Percentiles rank a stretch among this genome's conserved stretches.
These are phyloP conservation scores for Arenaria interpres DNA, from an alignment of 2,113 vertebrate genomes.

Conservation along the genomic window DNA sequence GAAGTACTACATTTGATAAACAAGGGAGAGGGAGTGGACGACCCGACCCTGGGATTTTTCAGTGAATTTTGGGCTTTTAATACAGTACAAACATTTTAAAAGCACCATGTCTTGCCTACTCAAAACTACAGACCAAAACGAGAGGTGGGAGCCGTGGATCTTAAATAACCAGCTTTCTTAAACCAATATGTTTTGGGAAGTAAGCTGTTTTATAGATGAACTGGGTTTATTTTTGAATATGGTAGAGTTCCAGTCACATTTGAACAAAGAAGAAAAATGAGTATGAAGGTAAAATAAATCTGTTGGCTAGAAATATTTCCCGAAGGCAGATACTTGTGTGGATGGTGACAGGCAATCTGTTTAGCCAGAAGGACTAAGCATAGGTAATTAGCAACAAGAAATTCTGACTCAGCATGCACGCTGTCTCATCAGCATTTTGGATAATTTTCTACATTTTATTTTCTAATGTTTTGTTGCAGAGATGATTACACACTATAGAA, in stretches of 20 bases:
- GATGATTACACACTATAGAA: background rate
- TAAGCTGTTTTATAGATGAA: background rate
- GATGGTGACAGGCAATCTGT: background rate
- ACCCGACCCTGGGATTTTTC: background rate
- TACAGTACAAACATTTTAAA: background rate
- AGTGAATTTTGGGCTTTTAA: background rate
- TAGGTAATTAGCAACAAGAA: background rate
- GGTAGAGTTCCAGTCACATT: background rate
- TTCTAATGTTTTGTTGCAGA: background rate
- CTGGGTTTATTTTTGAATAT: background rate
- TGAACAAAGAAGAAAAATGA: background rate
- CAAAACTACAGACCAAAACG: background rate
- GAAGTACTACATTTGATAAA: background rate
- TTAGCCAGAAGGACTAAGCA: background rate
- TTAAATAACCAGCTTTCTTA: background rate
- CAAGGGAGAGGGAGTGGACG: background rate
- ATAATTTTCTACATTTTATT: background rate
- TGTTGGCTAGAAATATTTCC: background rate
- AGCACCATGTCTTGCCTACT: no score
- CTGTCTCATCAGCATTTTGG: background rate
- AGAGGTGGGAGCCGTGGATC: fast-evolving
- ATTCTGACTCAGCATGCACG: background rate
- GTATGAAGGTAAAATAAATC: background rate
- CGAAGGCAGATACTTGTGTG: fast-evolving
- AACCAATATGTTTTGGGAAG: background rate